These are phyloP conservation scores for Rotaria socialis DNA, from an alignment of 2,888 invertebrate species.

Conservation along the genomic window DNA sequence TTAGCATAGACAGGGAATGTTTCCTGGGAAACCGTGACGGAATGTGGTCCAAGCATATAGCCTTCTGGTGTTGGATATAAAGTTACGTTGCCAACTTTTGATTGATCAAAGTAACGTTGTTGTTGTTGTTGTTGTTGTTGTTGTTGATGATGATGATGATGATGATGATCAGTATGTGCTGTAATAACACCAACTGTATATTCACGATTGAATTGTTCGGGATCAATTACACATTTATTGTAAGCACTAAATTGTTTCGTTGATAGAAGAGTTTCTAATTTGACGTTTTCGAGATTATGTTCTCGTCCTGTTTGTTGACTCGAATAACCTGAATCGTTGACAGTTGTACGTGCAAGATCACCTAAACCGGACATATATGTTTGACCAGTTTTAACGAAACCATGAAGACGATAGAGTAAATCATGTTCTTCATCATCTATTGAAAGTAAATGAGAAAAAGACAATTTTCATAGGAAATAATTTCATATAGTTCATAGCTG, in stretches of 20 bases:
- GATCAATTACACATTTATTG: not conserved
- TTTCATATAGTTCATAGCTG: too few relatives aligned
- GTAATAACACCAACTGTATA: not conserved
- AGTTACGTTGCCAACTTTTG: constrained; percentile 6
- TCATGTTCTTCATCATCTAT: constrained; percentile 18
- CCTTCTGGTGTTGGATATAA: constrained; percentile 28
- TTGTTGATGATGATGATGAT: too few relatives aligned
- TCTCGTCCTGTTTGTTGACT: constrained; percentile 30
- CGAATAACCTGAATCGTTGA: constrained; percentile 25
- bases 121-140: not conserved
- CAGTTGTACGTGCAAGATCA: not conserved
- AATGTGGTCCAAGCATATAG: constrained; percentile 9
- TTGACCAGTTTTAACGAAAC: not conserved
- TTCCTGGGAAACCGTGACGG: not conserved
- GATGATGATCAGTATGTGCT: not conserved
- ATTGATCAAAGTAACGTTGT: not conserved
- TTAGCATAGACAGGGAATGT: not conserved
- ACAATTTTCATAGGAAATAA: too few relatives aligned
- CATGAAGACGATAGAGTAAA: constrained; percentile 24
- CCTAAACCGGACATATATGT: not conserved
- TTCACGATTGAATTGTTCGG: not conserved
- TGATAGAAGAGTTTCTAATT: not conserved
- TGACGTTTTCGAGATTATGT: not conserved
- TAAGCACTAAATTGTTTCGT: not conserved
- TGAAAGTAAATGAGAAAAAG: not conserved